Base-by-base conservation (phyloP, 2,888 invertebrate genomes). In the Leptopilina syphax region DNA sequence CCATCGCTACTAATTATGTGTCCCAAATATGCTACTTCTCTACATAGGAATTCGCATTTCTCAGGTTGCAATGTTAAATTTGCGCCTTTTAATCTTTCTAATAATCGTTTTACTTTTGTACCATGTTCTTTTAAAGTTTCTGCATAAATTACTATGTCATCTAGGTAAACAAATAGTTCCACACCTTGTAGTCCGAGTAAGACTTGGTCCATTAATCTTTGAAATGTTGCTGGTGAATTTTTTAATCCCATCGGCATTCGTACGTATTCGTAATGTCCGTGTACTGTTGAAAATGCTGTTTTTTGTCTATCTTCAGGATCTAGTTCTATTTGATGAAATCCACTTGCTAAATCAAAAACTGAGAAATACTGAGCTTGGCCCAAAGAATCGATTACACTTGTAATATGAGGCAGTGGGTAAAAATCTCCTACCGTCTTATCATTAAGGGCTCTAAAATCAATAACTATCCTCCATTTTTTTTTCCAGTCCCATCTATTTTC, bases 241-340 rank as follows among this genome's bases (percentile, higher is more conserved):
- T 81, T 84, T 24, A 84, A 63, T 1, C 86, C 86, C 67, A 88
- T 87, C 0, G 86, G 86, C 86, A 89, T 86, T 50, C 86, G 60
- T 6, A 77, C 67, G 70, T 82, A 89, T 80, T 88, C 86, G 44
- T 85, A 84, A 77, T 88, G 88, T 5, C 88, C 86, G 54, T 85
- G 82, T 68, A 87, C 85, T 8, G 83, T 81, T 1, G 80, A 84
- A 79, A 89, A 88, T 1, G 83, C 85, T 27, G 84, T 85, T 80
- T 83, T 82, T 24, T 77, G 67, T 24, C 18, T 44, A 57, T 27
- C 50, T 0, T 9, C 1, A 0, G 50, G 50, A 10, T 50, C 50
- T 50, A 50, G 1, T 50, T 50, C 50, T 10, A 86, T 83, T 77
- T 85, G 84, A 34, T 84, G 83, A 67, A 84, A 87, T 44, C 85